A percentile compares a stretch with the other conserved stretches of the same genome.
These are phyloP conservation scores for Disparrhopalites patrizii DNA, from an alignment of 2,888 invertebrate species.

Conservation along the genomic window DNA sequence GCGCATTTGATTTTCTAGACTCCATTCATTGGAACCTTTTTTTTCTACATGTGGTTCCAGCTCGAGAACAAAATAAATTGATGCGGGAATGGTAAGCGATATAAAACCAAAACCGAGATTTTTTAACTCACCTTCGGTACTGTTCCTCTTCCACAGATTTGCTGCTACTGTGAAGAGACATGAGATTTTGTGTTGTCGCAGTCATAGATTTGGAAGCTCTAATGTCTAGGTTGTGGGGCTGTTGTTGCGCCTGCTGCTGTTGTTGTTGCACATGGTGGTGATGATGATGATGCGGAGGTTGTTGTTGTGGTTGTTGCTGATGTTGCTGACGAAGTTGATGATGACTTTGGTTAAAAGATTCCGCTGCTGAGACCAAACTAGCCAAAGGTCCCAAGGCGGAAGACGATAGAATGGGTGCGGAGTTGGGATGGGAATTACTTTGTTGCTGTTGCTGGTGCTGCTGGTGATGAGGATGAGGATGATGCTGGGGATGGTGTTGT, in stretches of 20 bases:
- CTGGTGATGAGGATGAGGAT: slow-evolving; percentile 19
- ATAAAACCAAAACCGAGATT: no score
- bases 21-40: no score
- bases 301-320: no score
- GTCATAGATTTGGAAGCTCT: slow-evolving; percentile 31
- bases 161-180: slow-evolving; percentile 4
- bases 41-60: no score
- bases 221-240: slow-evolving; percentile 17
- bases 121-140: slow-evolving; percentile 42
- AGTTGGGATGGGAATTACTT: slow-evolving; percentile 7
- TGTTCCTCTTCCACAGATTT: slow-evolving; percentile 39
- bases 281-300: no score
- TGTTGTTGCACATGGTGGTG: no score
- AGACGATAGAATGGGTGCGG: background rate
- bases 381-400: background rate
- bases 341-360: background rate
- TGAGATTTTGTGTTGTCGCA: slow-evolving; percentile 20
- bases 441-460: slow-evolving; percentile 7
- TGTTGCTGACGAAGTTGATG: slow-evolving; percentile 10
- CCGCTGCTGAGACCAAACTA: background rate
- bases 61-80: no score
- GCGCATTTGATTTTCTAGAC: no score
- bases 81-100: no score
- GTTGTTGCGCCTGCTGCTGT: background rate
- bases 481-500: slow-evolving; percentile 22